Base-by-base conservation (phyloP, 2,888 invertebrate species). In the Tetropium fuscum region DNA sequence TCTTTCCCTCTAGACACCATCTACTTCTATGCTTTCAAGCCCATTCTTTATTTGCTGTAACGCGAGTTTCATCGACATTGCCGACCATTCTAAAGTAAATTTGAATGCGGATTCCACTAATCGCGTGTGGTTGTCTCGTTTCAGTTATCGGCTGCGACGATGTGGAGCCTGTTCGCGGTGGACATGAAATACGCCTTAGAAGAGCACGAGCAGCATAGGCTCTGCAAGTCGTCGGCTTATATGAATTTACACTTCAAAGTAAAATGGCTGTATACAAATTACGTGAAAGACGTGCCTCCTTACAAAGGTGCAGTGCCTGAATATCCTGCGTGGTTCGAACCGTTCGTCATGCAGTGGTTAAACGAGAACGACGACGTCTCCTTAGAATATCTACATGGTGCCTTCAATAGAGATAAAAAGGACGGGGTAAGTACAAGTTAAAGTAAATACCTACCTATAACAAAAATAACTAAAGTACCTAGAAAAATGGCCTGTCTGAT, bases 291-390 rank as follows among this genome's bases (percentile, higher is more conserved):
- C 78, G 95, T 98, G 68, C 97, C 98, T 48, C 96, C 97, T 18
- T 97, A 97, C 82, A 97, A 97, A 80, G 67, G 94, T 57, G 92
- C 95, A 36, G 97, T 99, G 61, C 98, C 99, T 4, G 98, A 99
- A 81, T 99, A 99, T 82, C 98, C 99, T 1, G 95, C 96, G 75
- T 99, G 98, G 98, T 99, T 99, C 82, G 98, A 98, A 81, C 98
- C 98, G n/a, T 99, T 99, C 83, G 99, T 99, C 36, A 99, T 99
- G 98, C 98, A 98, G 81, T 99, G 99, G 99, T 87, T 99, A 32
- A 98, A 98, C 78, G 99, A 99, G 82, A 99, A 99, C 80, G 99
- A 99, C 79, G 98, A 98, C 74, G 98, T 99, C 1, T 98, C 98
- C 0, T 86, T 99, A 77, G 99, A 99, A 82, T 99, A 98, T 84